phyloP scores from a whole-genome alignment of 2,113 vertebrate species.

The Poecile atricapillus region DNA sequence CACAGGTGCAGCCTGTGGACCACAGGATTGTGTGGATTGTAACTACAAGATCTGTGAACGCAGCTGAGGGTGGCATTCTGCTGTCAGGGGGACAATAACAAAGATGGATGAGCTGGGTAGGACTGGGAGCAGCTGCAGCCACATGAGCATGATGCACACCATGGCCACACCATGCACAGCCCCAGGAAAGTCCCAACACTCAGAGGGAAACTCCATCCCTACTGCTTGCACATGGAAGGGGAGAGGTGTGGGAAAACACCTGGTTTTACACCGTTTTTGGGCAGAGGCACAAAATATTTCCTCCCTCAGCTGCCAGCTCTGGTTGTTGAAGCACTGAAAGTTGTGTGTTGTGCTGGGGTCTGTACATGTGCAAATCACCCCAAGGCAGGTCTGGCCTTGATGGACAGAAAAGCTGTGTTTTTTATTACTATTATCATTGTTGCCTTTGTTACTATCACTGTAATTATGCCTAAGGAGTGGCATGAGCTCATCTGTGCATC shows the following conservation, averaged over 20 bases:
- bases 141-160: accelerated
- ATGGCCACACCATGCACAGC: neutral
- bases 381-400: neutral
- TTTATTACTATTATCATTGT: neutral
- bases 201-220: neutral
- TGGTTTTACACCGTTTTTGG: neutral
- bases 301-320: neutral
- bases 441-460: neutral
- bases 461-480: neutral
- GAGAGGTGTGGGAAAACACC: neutral
- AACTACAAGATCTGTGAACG: neutral
- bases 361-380: neutral
- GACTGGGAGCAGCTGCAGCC: neutral
- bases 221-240: accelerated
- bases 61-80: neutral
- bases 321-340: neutral
- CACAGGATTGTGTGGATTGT: neutral
- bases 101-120: neutral
- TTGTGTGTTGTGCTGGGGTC: neutral
- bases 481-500: neutral
- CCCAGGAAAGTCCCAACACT: neutral
- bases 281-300: neutral
- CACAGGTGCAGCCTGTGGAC: neutral
- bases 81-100: neutral
- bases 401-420: neutral